Percentiles rank a stretch among this genome's conserved stretches.
These are phyloP conservation scores for Caenorhabditis doughertyi DNA, from an alignment of 2,888 invertebrate genomes.

Conservation along the genomic window DNA sequence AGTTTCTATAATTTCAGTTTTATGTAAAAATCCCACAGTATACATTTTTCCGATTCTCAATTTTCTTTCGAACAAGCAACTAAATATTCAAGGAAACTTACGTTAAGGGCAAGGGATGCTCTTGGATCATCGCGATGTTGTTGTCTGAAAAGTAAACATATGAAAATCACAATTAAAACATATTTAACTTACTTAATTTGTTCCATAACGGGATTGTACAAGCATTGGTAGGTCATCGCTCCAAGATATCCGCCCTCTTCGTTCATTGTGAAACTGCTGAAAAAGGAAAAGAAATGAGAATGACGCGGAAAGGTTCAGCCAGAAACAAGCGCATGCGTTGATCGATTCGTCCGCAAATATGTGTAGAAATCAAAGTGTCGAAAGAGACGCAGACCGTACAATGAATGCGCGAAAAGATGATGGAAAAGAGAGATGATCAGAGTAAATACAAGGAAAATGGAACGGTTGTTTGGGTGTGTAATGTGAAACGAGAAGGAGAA, in stretches of 20 bases:
- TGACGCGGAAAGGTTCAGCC: constrained; percentile 17
- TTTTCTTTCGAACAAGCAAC: too few species aligned
- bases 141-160: constrained; percentile 36
- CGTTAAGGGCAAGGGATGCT: constrained; percentile 75
- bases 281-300: constrained; percentile 1
- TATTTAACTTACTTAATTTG: constrained; percentile 62
- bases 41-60: too few species aligned
- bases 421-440: constrained; percentile 27
- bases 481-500: constrained; percentile 16
- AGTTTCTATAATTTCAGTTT: constrained; percentile 71
- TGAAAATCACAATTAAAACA: not conserved
- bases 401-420: constrained; percentile 31
- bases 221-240: constrained; percentile 81
- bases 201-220: constrained; percentile 79
- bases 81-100: constrained; percentile 48
- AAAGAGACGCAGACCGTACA: constrained; percentile 35
- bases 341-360: constrained; percentile 44
- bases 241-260: constrained; percentile 80
- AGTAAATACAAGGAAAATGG: constrained; percentile 27
- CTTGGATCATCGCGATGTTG: constrained; percentile 68
- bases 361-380: constrained; percentile 32
- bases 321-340: constrained; percentile 10
- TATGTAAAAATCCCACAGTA: too few species aligned
- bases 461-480: constrained; percentile 9
- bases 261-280: constrained; percentile 70